phyloP scores from a whole-genome alignment of 1,140 invertebrate genomes.

The Temnothorax curvispinosus region DNA sequence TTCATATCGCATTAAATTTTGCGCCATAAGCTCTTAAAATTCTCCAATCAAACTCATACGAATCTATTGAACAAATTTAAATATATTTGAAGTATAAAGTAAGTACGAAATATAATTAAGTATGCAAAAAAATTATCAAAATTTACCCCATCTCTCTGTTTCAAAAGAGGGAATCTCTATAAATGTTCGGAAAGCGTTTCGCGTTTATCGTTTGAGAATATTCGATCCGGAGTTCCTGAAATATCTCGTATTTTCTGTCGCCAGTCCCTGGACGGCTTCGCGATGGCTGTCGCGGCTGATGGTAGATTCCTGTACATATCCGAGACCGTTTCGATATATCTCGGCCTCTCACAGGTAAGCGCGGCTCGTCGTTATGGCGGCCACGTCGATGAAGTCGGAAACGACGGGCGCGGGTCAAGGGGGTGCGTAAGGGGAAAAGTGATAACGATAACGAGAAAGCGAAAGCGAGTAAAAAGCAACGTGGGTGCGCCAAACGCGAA shows the following conservation, averaged over 20 bases:
- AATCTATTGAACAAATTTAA: conserved; percentile 9
- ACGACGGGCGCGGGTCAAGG: not conserved
- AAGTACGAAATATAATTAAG: not conserved
- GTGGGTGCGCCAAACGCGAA: conserved; percentile 57
- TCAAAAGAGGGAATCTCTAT: not conserved
- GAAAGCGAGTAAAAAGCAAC: conserved; percentile 57
- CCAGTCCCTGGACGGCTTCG: conserved; percentile 98
- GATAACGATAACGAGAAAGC: conserved; percentile 37
- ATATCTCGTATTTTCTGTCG: conserved; percentile 82
- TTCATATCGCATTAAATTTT: not conserved
- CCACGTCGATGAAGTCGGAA: conserved; percentile 53
- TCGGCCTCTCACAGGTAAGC: conserved; percentile 98
- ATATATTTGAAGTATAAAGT: not conserved
- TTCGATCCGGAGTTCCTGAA: conserved; percentile 19
- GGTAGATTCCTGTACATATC: conserved; percentile 99
- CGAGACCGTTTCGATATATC: conserved; percentile 99
- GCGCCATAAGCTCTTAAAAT: not conserved
- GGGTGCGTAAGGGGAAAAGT: conserved; percentile 24
- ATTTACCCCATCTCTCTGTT: not conserved
- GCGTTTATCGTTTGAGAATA: not conserved
- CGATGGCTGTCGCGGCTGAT: conserved; percentile 96
- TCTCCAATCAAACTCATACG: not conserved
- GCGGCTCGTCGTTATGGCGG: conserved; percentile 50
- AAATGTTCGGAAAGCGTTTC: not conserved
- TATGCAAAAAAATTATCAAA: not conserved